Base-by-base conservation (phyloP, 2,888 invertebrate species). In the Escarpia spicata region DNA sequence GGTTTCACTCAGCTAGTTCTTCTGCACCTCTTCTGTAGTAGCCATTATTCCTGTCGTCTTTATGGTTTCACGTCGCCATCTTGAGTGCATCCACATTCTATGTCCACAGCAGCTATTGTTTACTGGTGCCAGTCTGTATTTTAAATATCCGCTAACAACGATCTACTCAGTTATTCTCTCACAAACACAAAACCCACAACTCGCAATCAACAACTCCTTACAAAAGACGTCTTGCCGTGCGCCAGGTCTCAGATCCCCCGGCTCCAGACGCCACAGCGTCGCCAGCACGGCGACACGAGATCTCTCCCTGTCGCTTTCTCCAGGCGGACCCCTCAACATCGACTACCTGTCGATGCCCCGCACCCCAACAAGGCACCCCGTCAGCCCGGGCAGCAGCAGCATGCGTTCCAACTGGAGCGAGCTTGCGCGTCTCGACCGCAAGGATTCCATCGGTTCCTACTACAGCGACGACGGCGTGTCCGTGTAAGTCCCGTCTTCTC, bases 401-500 rank as follows among this genome's bases (percentile, higher is more conserved):
- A 37, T 92, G 75, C 60, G 44, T 12, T 92, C 92, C 37, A 43
- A 92, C 91, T 92, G 91, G 91, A 92, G 92, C 45, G 92, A 92
- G 75, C 60, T 92, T 43, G 43, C 43, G 15, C 31, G 60, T 37
- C 92, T 93, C 43, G 37, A 45, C 2, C 90, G 93, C 37, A 37
- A n/a, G 12, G 93, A 93, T 44, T 93, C 93, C n/a, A 93, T 92
- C 60, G 92, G 92, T 0, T 93, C 93, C 9, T 92, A 52, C 91
- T 92, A 93, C 75, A 93, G 93, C 60, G 60, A 92, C 10, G 44
- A 91, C 43, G 43, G 43, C 43, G 19, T 15, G 4, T 60, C 60
- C 60, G 26, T 2, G 75, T 75, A 26, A 75, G 75, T 75, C 19
- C 9, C 4, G 19, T 26, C 19, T 15, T 26, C n/a, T 26, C 75